These are phyloP conservation scores for Scaptomyza caliginosa DNA, from an alignment of 2,888 invertebrate genomes.

Conservation along the genomic window DNA sequence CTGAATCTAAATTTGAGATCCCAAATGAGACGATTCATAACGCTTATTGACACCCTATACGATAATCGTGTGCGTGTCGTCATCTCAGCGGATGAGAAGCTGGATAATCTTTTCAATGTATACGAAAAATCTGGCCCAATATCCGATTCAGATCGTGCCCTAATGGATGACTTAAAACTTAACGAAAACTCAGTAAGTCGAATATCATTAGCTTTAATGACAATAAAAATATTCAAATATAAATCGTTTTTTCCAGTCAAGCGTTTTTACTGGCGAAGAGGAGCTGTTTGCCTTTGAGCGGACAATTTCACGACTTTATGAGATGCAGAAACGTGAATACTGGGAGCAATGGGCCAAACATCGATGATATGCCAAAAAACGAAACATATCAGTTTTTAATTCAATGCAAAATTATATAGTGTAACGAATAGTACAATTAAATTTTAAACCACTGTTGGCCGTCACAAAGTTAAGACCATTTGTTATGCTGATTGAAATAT, in stretches of 20 bases:
- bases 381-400: constrained; percentile 4
- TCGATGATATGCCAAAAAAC: constrained; percentile 65
- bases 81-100: constrained; percentile 91
- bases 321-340: constrained; percentile 98
- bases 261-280: constrained; percentile 98
- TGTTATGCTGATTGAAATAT: constrained; percentile 24
- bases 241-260: constrained; percentile 87
- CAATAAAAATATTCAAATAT: background rate
- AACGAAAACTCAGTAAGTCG: constrained; percentile 89
- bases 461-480: constrained; percentile 23
- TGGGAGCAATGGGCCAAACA: constrained; percentile 92
- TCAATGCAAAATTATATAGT: constrained; percentile 48
- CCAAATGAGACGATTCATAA: constrained; percentile 97
- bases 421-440: constrained; percentile 37
- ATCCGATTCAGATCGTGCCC: constrained; percentile 91
- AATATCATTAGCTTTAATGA: too few relatives aligned
- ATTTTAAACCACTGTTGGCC: constrained; percentile 4
- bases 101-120: constrained; percentile 89
- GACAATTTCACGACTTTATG: constrained; percentile 95
- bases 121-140: constrained; percentile 83
- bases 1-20: constrained; percentile 91
- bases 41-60: constrained; percentile 97
- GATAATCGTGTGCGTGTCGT: constrained; percentile 95
- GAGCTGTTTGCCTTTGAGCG: constrained; percentile 98
- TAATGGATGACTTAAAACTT: constrained; percentile 98